Conservation (phyloP, 1,140 invertebrate species). For the Atta texana region DNA sequence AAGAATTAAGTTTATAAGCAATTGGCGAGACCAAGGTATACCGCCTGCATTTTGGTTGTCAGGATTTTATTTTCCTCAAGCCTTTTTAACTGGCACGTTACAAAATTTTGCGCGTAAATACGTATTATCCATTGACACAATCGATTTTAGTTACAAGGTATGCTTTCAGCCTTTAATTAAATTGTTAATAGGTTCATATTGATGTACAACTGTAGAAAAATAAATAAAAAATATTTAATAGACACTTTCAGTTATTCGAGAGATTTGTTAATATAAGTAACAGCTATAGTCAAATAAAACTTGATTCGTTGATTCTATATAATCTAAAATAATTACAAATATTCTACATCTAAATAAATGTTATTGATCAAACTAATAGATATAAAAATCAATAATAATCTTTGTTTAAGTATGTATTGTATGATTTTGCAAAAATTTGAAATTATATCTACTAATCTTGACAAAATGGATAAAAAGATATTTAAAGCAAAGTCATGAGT, state of each 20-base stretch:
- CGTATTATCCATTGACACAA: slow-evolving; percentile 91
- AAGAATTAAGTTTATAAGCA: slow-evolving; percentile 88
- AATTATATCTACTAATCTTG: not conserved
- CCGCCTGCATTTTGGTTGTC: slow-evolving; percentile 94
- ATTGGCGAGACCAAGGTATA: slow-evolving; percentile 90
- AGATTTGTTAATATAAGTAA: not conserved
- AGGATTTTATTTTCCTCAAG: slow-evolving; percentile 95
- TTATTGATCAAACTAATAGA: not conserved
- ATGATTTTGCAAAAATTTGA: slow-evolving; percentile 11
- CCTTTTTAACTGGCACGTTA: slow-evolving; percentile 93
- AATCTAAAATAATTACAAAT: not conserved
- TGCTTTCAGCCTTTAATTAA: slow-evolving; percentile 36
- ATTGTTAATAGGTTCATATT: not conserved
- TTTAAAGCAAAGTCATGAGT: not conserved
- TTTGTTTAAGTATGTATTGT: slow-evolving; percentile 2
- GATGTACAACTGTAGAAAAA: slow-evolving; percentile 6
- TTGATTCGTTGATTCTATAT: not conserved
- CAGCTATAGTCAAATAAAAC: not conserved
- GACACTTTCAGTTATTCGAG: not conserved
- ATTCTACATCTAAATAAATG: not conserved
- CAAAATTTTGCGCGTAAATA: slow-evolving; percentile 94
- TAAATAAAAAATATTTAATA: slow-evolving; percentile 1
- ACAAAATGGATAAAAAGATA: not conserved
- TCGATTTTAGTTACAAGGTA: slow-evolving; percentile 91
- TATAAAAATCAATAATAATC: slow-evolving; percentile 2